Evolutionary conservation across 2,113 vertebrate species (phyloP), one percentile per base, ranked within the genome.

Genomic region (Furnarius figulus): DNA sequence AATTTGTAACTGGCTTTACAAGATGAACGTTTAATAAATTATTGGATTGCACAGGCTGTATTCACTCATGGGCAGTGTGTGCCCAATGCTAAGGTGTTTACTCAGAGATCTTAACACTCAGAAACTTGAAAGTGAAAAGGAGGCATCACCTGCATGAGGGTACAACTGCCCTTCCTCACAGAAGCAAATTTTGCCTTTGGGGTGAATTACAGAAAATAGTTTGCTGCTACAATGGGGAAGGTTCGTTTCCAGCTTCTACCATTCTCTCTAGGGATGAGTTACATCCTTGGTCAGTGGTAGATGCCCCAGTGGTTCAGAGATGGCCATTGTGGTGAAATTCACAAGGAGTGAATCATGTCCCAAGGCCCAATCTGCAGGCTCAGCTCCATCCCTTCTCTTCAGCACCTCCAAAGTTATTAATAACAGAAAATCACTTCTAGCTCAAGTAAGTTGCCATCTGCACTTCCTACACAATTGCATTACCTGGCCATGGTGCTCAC

Each of bases 1-100:
- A 98, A 98, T 99, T 99, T 99, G 98, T 99, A 98, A 98, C 98
- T 98, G 98, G 98, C 98, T 98, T 98, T 98, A 98, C 98, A 98
- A 98, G 89, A 97, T 94, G 97, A 98, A 98, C 98, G 97, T 99
- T 98, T 98, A 99, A 99, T 99, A 99, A 99, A 99, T 99, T 99
- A 99, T 99, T 99, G 98, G 97, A 95, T 94, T 95, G 87, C 95
- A 92, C 92, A 90, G 97, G 52, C 82, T 95, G 21, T 95, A 81
- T 92, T 95, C 50, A 37, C 71, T 90, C 74, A 42, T 23, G 56
- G 49, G 18, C 31, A 7, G 71, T 77, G 67, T 63, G n/a, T 88
- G 63, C 15, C 53, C 3, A 50, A 0, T 19, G 11, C 35, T 49
- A 30, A 76, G 28, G 11, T 55, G 40, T 58, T 70, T 80, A 10